phyloP scores from a whole-genome alignment of 2,797 vertebrate genomes.

The Dicrostonyx torquatus region DNA sequence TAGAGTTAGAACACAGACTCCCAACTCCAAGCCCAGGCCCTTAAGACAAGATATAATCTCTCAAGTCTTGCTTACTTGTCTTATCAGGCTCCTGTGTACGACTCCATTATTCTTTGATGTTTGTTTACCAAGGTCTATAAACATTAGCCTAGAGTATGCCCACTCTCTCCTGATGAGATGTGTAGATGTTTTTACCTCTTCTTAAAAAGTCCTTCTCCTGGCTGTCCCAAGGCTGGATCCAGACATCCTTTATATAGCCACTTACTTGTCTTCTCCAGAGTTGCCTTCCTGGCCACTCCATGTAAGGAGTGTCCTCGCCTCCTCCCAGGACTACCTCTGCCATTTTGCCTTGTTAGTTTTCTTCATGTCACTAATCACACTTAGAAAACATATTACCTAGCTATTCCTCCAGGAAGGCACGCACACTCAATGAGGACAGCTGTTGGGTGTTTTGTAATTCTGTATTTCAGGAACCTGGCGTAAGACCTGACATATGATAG shows the following conservation, averaged over 20 bases:
- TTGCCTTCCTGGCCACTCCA: neutral
- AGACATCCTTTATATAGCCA: neutral
- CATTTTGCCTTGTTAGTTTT: neutral
- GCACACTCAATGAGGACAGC: neutral
- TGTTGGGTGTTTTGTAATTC: neutral
- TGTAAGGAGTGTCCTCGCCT: neutral
- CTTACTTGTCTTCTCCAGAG: neutral
- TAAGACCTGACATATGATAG: neutral
- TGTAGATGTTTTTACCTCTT: neutral
- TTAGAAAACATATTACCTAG: neutral
- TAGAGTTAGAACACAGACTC: neutral
- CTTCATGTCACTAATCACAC: neutral
- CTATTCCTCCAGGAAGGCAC: conserved; percentile 19
- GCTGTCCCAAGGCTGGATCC: neutral
- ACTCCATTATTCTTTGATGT: neutral
- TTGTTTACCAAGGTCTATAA: neutral
- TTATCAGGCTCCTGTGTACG: neutral
- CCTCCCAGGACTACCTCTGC: neutral
- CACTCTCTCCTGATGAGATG: neutral
- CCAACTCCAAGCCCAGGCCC: neutral
- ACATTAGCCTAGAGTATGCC: neutral
- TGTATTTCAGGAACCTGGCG: neutral
- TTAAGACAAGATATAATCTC: neutral
- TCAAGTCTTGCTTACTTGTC: neutral
- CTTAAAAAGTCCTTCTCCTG: neutral